Base-by-base conservation (phyloP, 1,140 invertebrate species). In the Platorchestia sp. region DNA sequence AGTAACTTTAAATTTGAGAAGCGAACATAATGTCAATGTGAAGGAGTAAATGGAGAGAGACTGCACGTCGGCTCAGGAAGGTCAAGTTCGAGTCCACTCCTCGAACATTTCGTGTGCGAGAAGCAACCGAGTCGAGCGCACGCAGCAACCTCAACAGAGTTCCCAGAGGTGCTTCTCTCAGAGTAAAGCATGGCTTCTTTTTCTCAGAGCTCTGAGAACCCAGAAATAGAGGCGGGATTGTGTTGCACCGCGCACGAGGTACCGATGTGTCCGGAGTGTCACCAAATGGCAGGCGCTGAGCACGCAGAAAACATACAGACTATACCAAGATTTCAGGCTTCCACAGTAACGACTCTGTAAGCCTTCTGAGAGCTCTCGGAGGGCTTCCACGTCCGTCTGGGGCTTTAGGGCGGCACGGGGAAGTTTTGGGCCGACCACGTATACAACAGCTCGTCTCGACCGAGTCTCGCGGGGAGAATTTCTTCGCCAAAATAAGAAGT, bases 271-370 rank as follows among this genome's bases (percentile, higher is more conserved):
- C n/a, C 41, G 16, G 14, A 95, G 53, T 89, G 87, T 89, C 87
- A 89, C 87, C 87, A 89, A 44, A 89, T 44, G 87, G 41, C 10
- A 10, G 87, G 59, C 27, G 59, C 59, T 75, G 59, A 90, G 87
- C 87, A 14, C 87, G 87, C 41, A 90, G 87, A 90, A 45, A 93
- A 93, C 91, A 45, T 93, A 93, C 43, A 93, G 91, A 93, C 91
- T 44, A 93, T 45, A 45, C 41, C 91, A 93, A 93, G 91, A 93
- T 93, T 93, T 93, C 87, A 47, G 91, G 91, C 45, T 93, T 47
- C 91, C 45, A 10, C 91, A 45, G 91, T 93, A 93, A 93, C 91
- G 91, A 93, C 91, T 93, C 91, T 45, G 43, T 45, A 93, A 93
- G 91, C 91, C 91, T 47, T 93, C 91, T 44, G 91, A 93, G 91